These are phyloP conservation scores for Carcharodon carcharias DNA, from an alignment of 2,797 vertebrate species.

Conservation along the genomic window DNA sequence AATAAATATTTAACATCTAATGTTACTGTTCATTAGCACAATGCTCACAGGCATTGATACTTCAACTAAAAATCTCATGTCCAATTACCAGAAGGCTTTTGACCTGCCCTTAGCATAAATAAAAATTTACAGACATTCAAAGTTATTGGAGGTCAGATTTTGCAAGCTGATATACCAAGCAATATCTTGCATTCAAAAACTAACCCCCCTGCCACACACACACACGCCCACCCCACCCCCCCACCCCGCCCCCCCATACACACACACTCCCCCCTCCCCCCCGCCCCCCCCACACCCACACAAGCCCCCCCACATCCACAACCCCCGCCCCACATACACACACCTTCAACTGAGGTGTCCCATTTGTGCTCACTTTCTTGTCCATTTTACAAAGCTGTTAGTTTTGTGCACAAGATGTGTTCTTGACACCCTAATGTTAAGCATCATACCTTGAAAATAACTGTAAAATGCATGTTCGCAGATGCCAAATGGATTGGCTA, in stretches of 20 bases:
- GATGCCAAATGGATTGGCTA: background rate
- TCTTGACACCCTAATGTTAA: background rate
- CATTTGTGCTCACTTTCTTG: background rate
- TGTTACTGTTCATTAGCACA: background rate
- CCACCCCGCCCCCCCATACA: too few relatives aligned
- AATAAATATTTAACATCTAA: background rate
- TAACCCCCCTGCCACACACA: too few relatives aligned
- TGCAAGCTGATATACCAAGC: background rate
- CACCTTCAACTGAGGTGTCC: background rate
- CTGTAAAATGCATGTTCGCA: background rate
- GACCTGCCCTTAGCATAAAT: too few relatives aligned
- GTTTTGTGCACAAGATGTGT: background rate
- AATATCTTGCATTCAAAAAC: background rate
- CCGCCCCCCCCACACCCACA: too few relatives aligned
- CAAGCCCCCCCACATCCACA: too few relatives aligned
- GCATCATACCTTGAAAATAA: background rate
- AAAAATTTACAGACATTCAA: background rate
- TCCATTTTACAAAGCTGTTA: background rate
- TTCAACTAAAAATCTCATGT: background rate
- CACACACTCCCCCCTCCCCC: too few relatives aligned
- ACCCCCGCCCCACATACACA: too few relatives aligned
- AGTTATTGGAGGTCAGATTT: background rate
- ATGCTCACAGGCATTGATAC: background rate
- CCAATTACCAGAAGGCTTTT: background rate
- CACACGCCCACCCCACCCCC: too few relatives aligned